phyloP scores from a whole-genome alignment of 2,113 vertebrate species.

The Channa argus region DNA sequence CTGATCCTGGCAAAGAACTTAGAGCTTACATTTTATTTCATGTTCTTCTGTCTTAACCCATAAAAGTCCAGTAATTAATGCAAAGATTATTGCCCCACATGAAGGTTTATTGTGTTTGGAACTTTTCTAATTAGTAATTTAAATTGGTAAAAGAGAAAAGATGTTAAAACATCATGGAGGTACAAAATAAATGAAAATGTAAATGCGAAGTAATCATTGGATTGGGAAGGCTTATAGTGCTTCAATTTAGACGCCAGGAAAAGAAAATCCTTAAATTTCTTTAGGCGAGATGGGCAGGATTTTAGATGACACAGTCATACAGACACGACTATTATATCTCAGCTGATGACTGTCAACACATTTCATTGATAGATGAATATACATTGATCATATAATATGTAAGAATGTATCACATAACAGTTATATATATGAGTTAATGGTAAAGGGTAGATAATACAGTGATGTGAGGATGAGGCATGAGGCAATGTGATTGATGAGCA shows the following conservation, averaged over 20 bases:
- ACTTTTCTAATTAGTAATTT: neutral
- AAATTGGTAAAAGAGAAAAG: neutral
- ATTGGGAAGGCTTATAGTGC: neutral
- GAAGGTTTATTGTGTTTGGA: neutral
- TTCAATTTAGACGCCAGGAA: neutral
- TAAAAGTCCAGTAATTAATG: constrained; percentile 9
- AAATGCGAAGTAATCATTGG: constrained; percentile 5
- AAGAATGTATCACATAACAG: neutral
- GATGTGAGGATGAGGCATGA: neutral
- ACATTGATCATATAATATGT: neutral
- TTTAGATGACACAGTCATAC: too few species aligned
- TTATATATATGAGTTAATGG: constrained; percentile 6
- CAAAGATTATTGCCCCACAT: neutral
- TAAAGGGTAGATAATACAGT: neutral
- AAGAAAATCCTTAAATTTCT: neutral
- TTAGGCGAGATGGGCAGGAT: neutral
- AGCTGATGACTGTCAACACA: neutral
- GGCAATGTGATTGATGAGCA: too few species aligned
- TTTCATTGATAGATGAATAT: neutral
- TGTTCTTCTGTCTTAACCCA: constrained; percentile 10
- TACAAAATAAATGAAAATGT: neutral
- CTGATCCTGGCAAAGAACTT: constrained; percentile 43
- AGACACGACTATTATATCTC: too few species aligned
- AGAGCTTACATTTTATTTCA: neutral
- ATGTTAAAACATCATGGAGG: neutral